Percentiles rank a stretch among this genome's conserved stretches.
These are phyloP conservation scores for Platorchestia sp. DNA, from an alignment of 1,140 invertebrate genomes.

Conservation along the genomic window DNA sequence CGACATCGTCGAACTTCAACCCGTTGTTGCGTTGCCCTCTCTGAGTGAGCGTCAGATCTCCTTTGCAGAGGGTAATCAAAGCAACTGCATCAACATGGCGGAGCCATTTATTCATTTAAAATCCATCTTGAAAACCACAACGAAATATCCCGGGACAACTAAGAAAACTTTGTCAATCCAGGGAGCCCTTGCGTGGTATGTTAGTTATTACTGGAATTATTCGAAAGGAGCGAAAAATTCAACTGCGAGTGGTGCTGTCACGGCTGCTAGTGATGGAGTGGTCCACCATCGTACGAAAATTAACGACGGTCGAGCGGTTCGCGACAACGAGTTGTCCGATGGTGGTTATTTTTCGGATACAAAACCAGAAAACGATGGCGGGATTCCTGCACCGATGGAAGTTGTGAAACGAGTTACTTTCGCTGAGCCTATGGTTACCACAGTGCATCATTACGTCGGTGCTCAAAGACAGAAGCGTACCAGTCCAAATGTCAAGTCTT, in stretches of 20 bases:
- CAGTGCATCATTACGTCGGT: neutral
- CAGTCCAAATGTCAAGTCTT: neutral
- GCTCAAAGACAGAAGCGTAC: neutral
- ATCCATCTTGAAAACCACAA: neutral
- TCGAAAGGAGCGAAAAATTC: neutral
- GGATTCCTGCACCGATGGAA: neutral
- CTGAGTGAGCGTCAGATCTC: neutral
- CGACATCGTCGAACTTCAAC: neutral
- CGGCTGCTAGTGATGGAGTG: neutral
- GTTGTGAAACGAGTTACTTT: neutral
- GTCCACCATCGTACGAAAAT: neutral
- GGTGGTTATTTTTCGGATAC: neutral
- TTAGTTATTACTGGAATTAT: neutral
- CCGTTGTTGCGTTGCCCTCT: neutral
- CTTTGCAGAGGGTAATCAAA: neutral
- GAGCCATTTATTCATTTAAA: neutral
- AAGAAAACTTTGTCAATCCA: neutral
- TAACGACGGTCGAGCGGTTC: neutral
- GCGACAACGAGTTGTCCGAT: neutral
- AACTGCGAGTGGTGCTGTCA: neutral
- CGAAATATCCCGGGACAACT: neutral
- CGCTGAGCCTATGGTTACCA: neutral
- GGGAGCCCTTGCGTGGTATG: neutral
- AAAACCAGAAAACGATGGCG: neutral
- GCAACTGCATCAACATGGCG: neutral